Conservation (phyloP, 2,797 vertebrate genomes). For the Arremon aurantiirostris region DNA sequence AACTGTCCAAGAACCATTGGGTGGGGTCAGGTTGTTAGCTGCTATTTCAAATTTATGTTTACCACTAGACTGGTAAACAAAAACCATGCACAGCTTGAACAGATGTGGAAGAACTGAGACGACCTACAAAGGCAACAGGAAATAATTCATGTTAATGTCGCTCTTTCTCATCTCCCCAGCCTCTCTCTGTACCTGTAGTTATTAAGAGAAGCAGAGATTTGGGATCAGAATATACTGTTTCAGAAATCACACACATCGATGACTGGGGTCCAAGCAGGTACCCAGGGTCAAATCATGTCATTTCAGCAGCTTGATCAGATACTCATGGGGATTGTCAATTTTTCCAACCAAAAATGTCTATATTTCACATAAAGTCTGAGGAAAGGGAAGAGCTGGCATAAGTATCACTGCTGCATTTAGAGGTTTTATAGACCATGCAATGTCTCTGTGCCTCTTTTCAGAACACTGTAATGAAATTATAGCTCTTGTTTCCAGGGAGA, state of each 20-base stretch:
- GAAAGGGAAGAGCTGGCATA: neutral
- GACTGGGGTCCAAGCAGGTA: neutral
- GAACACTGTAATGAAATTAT: neutral
- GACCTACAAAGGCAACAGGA: neutral
- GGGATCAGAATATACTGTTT: neutral
- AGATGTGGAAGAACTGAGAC: neutral
- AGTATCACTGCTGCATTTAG: neutral
- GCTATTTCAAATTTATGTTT: neutral
- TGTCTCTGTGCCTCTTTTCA: neutral
- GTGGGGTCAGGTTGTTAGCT: neutral
- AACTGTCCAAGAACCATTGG: neutral
- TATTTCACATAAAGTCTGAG: neutral
- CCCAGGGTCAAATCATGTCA: neutral
- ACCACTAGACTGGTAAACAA: neutral
- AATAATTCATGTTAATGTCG: neutral
- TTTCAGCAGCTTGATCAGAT: neutral
- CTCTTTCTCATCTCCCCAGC: neutral
- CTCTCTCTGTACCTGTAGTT: neutral
- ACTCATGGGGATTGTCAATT: neutral
- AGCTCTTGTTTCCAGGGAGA: neutral
- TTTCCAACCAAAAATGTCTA: neutral
- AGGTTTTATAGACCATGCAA: conserved; percentile 5
- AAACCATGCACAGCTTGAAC: neutral
- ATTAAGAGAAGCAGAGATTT: neutral
- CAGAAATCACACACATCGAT: neutral